Percentiles rank a stretch among this genome's conserved stretches.
These are phyloP conservation scores for Junonia oenone DNA, from an alignment of 2,888 invertebrate genomes.

Conservation along the genomic window DNA sequence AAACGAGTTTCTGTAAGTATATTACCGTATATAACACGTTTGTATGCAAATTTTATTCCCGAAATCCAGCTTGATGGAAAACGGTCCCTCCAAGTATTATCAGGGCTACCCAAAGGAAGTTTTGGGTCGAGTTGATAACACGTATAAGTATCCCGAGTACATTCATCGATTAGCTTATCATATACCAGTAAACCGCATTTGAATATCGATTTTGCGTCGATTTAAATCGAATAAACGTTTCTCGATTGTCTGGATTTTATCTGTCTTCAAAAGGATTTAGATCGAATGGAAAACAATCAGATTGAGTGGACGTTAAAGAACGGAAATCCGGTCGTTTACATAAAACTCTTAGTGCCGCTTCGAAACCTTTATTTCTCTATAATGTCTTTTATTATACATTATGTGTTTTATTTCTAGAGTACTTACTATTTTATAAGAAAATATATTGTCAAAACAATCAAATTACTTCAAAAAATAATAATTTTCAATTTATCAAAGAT, in stretches of 20 bases:
- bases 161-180: slow-evolving; percentile 52
- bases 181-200: slow-evolving; percentile 31
- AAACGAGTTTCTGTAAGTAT: slow-evolving; percentile 48
- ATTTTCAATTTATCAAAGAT: too few relatives aligned
- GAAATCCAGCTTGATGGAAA: slow-evolving; percentile 67
- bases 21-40: slow-evolving; percentile 65
- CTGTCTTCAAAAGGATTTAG: slow-evolving; percentile 32
- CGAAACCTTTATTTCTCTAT: slow-evolving; percentile 5
- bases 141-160: slow-evolving; percentile 31
- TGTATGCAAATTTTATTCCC: slow-evolving; percentile 72
- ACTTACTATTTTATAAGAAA: background rate
- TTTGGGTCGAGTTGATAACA: slow-evolving; percentile 69
- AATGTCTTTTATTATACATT: background rate
- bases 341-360: slow-evolving; percentile 35
- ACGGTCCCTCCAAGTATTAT: slow-evolving; percentile 57
- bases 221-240: slow-evolving; percentile 24
- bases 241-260: slow-evolving; percentile 26
- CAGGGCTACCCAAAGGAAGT: slow-evolving; percentile 52
- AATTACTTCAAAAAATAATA: too few relatives aligned
- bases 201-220: slow-evolving; percentile 20
- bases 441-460: too few relatives aligned
- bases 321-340: slow-evolving; percentile 39
- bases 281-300: slow-evolving; percentile 45
- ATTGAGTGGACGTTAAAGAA: slow-evolving; percentile 44
- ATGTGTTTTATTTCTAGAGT: background rate